Percentiles rank a stretch among this genome's conserved stretches.
phyloP scores from a whole-genome alignment of 2,888 invertebrate species.

The Timema cristinae region DNA sequence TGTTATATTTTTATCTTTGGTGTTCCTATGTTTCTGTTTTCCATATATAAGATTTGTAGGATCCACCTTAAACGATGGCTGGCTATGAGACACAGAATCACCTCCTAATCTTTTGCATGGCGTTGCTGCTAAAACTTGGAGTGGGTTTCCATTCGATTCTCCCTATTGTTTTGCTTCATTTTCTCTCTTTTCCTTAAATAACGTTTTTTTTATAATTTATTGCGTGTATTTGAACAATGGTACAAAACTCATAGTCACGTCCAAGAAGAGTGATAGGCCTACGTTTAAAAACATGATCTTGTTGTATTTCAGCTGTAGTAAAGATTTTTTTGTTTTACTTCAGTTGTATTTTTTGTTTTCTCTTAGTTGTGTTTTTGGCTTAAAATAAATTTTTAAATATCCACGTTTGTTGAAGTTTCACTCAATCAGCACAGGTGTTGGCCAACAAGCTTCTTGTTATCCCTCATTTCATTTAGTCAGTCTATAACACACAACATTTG shows the following conservation, averaged over 20 bases:
- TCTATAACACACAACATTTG: not conserved
- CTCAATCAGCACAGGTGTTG: not conserved
- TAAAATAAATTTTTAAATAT: not conserved
- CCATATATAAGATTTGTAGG: not conserved
- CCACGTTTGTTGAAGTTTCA: not conserved
- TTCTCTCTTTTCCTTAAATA: not conserved
- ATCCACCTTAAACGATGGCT: not conserved
- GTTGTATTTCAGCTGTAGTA: not conserved
- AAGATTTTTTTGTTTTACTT: not conserved
- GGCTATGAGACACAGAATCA: not conserved
- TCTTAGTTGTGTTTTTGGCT: not conserved
- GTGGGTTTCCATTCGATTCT: not conserved
- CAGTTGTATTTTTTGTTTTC: not conserved
- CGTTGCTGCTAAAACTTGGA: not conserved
- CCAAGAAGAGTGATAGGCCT: not conserved
- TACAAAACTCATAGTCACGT: slow-evolving; percentile 1
- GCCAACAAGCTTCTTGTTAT: not conserved
- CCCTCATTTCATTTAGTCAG: not conserved
- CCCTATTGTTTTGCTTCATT: not conserved
- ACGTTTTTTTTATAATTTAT: not conserved
- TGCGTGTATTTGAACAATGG: not conserved
- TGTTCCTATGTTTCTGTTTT: not conserved
- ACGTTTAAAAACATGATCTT: not conserved
- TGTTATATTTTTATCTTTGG: not conserved
- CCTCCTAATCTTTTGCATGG: not conserved